A percentile compares a stretch with the other conserved stretches of the same genome.
Conservation (phyloP, 2,888 invertebrate species). For the Phyllotreta striolata region DNA sequence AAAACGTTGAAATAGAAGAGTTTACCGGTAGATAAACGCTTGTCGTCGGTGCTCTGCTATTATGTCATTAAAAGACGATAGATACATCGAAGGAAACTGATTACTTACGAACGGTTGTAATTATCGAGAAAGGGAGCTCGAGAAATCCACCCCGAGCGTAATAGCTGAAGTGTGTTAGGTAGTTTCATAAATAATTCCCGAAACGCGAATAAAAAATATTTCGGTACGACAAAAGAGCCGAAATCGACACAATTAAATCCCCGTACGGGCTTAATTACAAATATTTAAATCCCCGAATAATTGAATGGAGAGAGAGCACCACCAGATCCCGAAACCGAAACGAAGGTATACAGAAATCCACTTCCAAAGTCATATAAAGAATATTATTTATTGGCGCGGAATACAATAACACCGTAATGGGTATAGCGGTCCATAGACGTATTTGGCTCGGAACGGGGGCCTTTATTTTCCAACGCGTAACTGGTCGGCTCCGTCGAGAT, state of each 20-base stretch:
- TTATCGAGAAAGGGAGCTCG: too few relatives aligned
- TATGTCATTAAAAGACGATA: too few relatives aligned
- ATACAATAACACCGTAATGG: conserved; percentile 61
- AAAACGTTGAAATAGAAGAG: too few relatives aligned
- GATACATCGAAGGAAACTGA: too few relatives aligned
- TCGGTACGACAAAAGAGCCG: conserved; percentile 38
- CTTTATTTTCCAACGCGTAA: conserved; percentile 2
- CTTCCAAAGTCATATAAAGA: conserved; percentile 59
- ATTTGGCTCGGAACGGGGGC: neutral
- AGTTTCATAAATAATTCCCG: too few relatives aligned
- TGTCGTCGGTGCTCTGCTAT: too few relatives aligned
- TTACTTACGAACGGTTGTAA: too few relatives aligned
- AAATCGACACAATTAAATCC: conserved; percentile 51
- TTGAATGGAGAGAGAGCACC: conserved; percentile 51
- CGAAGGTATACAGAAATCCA: conserved; percentile 30
- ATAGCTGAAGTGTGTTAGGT: too few relatives aligned
- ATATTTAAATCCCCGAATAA: conserved; percentile 54
- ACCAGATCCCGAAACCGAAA: conserved; percentile 47
- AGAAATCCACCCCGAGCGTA: too few relatives aligned
- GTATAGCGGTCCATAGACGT: conserved; percentile 48
- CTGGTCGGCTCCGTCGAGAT: conserved; percentile 50
- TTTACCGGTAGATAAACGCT: too few relatives aligned
- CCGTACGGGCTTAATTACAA: conserved; percentile 58
- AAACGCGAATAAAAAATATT: conserved; percentile 14
- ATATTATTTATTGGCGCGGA: conserved; percentile 61